Conservation (phyloP, 2,113 vertebrate genomes). For the Laticauda laticaudata region DNA sequence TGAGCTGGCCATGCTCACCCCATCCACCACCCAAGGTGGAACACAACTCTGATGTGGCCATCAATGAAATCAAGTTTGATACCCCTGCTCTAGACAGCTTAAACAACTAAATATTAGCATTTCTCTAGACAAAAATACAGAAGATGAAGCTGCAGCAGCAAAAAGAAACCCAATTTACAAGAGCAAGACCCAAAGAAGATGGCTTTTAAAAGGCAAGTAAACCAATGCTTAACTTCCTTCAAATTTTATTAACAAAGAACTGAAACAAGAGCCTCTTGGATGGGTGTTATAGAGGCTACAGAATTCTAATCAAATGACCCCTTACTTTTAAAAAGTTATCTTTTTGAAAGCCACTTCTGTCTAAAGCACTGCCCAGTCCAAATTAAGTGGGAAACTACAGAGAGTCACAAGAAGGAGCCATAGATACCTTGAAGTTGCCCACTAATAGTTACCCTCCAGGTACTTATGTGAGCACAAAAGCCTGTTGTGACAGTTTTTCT, state of each 20-base stretch:
- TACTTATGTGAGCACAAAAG: not conserved
- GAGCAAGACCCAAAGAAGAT: not conserved
- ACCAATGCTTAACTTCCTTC: not conserved
- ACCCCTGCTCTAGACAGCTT: not conserved
- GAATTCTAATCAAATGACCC: not conserved
- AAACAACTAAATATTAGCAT: not conserved
- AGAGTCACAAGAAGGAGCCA: not conserved
- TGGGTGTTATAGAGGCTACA: not conserved
- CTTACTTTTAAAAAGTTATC: not conserved
- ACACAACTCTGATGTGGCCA: too few relatives aligned
- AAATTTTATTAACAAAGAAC: not conserved
- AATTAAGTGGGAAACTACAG: not conserved
- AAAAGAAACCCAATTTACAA: not conserved
- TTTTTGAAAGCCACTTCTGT: not conserved
- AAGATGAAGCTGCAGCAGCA: not conserved
- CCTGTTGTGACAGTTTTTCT: not conserved
- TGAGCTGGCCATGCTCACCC: too few relatives aligned
- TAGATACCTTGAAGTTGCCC: not conserved
- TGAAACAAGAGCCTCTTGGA: not conserved
- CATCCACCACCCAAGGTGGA: too few relatives aligned
- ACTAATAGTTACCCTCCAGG: not conserved
- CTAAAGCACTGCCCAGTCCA: not conserved
- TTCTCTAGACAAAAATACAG: not conserved
- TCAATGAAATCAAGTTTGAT: too few relatives aligned
- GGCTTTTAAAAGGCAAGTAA: not conserved